These are phyloP conservation scores for Sebastes flavidus DNA, from an alignment of 2,797 vertebrate genomes.

Conservation along the genomic window DNA sequence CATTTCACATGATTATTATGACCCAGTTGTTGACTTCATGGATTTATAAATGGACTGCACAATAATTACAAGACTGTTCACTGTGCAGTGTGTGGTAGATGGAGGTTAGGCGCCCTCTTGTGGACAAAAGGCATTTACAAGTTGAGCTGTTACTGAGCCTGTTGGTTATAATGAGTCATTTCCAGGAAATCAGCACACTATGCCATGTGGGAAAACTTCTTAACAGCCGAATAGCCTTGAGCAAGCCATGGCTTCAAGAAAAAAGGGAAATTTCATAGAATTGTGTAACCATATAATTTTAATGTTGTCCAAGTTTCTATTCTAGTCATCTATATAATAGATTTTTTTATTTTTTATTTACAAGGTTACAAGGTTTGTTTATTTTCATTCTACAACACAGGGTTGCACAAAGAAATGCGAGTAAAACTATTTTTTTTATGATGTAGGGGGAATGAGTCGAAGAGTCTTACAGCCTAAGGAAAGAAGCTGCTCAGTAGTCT, in stretches of 20 bases:
- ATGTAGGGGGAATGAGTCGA: no score
- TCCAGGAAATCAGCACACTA: not conserved
- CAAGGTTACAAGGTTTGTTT: not conserved
- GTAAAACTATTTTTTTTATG: not conserved
- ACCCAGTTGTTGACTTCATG: not conserved
- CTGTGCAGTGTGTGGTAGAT: not conserved
- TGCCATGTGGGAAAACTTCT: not conserved
- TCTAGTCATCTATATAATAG: not conserved
- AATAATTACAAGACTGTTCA: not conserved
- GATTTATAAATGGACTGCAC: not conserved
- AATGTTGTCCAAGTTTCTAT: not conserved
- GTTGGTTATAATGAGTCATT: not conserved
- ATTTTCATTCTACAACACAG: not conserved
- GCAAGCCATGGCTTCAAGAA: no score
- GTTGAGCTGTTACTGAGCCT: not conserved
- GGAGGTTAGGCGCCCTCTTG: slow-evolving; percentile 26
- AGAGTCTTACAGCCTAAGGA: no score
- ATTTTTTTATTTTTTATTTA: not conserved
- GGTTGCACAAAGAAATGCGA: not conserved
- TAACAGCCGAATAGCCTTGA: not conserved
- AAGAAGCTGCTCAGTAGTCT: no score
- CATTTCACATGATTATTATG: not conserved
- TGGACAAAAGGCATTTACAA: slow-evolving; percentile 11
- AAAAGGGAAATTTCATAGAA: not conserved
- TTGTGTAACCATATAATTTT: fast-evolving